Conservation (phyloP, 2,113 vertebrate species). For the Pachycephala philippinensis region DNA sequence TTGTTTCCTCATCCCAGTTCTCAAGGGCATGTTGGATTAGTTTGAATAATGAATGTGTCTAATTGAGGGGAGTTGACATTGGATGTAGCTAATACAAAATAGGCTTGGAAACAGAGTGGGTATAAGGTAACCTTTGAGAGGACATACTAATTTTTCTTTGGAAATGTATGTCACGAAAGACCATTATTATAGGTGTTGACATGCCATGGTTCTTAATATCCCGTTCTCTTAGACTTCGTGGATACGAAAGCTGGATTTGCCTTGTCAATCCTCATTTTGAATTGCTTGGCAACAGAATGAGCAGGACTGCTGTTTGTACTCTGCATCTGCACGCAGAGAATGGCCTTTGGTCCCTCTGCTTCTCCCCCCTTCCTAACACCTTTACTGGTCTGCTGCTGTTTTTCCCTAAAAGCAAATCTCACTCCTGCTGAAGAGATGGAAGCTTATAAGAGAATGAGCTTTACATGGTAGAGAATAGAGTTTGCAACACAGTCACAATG, state of each 20-base stretch:
- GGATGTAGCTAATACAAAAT: neutral
- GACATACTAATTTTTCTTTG: neutral
- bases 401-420: neutral
- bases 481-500: neutral
- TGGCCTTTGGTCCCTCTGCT: neutral
- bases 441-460: neutral
- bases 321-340: neutral
- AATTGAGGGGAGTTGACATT: neutral
- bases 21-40: conserved; percentile 19
- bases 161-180: neutral
- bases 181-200: neutral
- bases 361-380: neutral
- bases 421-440: neutral
- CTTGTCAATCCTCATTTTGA: neutral
- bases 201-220: neutral
- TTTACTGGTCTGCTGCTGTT: neutral
- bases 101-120: neutral
- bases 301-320: neutral
- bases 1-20: neutral
- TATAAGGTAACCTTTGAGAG: neutral
- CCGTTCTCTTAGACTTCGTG: neutral
- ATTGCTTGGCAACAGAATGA: neutral
- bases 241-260: neutral
- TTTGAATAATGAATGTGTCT: neutral
- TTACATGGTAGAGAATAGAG: neutral